Evolutionary conservation across 2,888 invertebrate species (phyloP).

Genomic region (Pimpla rufipes): DNA sequence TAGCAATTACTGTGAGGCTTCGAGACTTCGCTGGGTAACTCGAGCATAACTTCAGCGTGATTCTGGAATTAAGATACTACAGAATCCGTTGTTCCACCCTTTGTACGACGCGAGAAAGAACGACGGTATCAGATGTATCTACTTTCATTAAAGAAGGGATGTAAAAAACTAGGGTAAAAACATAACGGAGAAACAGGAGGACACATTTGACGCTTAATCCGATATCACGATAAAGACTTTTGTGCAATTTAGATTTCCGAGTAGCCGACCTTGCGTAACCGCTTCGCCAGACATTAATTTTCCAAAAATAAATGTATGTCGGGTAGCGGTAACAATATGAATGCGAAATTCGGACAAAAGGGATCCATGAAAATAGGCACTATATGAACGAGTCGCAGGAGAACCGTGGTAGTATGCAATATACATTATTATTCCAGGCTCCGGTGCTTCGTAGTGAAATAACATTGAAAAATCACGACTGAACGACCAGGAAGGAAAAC

Average conservation of each 20-base stretch:
- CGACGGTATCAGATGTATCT: constrained; percentile 12
- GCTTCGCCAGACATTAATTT: background rate
- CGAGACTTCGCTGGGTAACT: constrained; percentile 48
- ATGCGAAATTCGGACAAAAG: background rate
- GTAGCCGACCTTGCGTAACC: background rate
- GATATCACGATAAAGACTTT: background rate
- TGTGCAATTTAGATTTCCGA: background rate
- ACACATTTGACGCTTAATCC: constrained; percentile 13
- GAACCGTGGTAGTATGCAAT: constrained; percentile 1
- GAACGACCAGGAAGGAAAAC: constrained; percentile 1
- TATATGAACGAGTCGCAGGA: background rate
- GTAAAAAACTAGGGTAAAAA: constrained; percentile 46
- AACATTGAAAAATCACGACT: constrained; percentile 31
- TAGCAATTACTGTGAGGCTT: constrained; percentile 26
- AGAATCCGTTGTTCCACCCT: constrained; percentile 37
- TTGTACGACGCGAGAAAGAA: constrained; percentile 2
- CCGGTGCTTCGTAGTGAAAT: constrained; percentile 14
- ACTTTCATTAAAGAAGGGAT: constrained; percentile 34
- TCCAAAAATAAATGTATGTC: background rate
- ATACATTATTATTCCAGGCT: constrained; percentile 33
- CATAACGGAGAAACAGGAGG: constrained; percentile 45
- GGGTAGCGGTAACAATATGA: background rate
- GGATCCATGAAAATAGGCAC: constrained; percentile 9
- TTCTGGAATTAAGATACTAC: constrained; percentile 64
- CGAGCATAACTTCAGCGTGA: constrained; percentile 67